Percentiles rank a stretch among this genome's conserved stretches.
These are phyloP conservation scores for Bombyx mori DNA, from an alignment of 1,140 invertebrate genomes.

Conservation along the genomic window DNA sequence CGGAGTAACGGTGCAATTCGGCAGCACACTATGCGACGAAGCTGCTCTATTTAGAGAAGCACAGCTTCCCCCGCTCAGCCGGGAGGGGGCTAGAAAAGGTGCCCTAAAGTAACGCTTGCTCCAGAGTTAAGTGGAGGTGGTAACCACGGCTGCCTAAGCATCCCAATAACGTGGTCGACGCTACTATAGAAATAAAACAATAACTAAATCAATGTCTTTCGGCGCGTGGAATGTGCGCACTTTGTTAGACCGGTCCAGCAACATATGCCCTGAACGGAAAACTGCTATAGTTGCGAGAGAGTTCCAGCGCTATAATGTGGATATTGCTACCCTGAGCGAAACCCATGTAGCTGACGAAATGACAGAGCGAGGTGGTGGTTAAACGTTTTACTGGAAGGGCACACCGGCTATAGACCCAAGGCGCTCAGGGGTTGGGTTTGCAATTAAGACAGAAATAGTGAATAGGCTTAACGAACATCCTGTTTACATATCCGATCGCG, in stretches of 20 bases:
- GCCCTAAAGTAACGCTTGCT: too few species aligned
- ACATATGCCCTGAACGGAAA: not conserved
- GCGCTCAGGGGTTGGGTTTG: conserved; percentile 14
- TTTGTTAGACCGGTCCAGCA: not conserved
- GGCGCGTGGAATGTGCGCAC: not conserved
- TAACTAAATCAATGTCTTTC: not conserved
- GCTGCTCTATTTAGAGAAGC: too few species aligned
- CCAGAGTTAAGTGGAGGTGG: too few species aligned
- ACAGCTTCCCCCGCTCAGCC: too few species aligned
- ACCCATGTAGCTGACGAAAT: conserved; percentile 20
- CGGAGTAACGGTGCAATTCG: too few species aligned
- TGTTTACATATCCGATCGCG: conserved; percentile 14
- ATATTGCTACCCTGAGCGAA: conserved; percentile 24
- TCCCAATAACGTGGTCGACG: too few species aligned
- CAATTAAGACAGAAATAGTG: conserved; percentile 5
- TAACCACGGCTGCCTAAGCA: too few species aligned
- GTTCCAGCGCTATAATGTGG: conserved; percentile 18
- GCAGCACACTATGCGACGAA: too few species aligned
- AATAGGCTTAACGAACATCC: conserved; percentile 9
- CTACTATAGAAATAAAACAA: too few species aligned
- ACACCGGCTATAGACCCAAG: conserved; percentile 6
- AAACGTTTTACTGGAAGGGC: conserved; percentile 22
- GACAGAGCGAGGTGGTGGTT: conserved; percentile 18
- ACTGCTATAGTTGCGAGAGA: not conserved
- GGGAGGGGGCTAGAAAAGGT: too few species aligned